phyloP scores from a whole-genome alignment of 2,888 invertebrate genomes.

The Andrena bucephala region DNA sequence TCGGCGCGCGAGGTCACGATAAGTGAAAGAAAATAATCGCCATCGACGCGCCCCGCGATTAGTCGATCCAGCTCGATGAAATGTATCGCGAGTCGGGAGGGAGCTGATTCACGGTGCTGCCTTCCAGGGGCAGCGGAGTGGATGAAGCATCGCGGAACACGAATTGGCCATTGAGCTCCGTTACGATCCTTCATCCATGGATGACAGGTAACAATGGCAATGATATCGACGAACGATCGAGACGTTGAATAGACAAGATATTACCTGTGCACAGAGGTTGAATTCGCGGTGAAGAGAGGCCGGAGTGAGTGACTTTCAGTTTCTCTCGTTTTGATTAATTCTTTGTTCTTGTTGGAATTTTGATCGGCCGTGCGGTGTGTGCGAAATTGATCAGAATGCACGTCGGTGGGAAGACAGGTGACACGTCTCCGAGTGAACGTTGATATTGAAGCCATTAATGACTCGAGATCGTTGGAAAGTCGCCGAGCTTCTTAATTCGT shows the following conservation, averaged over 20 bases:
- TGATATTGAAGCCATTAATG: conserved; percentile 48
- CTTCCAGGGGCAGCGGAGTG: background rate
- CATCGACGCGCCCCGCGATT: conserved; percentile 20
- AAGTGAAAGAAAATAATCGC: conserved; percentile 32
- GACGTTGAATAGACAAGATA: background rate
- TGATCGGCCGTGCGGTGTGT: background rate
- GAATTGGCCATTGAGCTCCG: background rate
- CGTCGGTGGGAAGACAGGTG: background rate
- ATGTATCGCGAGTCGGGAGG: conserved; percentile 12
- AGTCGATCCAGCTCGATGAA: conserved; percentile 30
- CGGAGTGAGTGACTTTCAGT: background rate
- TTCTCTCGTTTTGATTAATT: background rate
- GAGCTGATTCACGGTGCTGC: conserved; percentile 13
- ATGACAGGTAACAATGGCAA: background rate
- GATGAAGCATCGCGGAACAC: no score
- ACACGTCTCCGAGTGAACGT: background rate
- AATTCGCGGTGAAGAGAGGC: background rate
- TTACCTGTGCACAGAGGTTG: background rate
- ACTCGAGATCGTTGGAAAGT: conserved; percentile 51
- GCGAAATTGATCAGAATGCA: background rate
- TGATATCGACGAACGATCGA: background rate
- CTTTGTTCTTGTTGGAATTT: background rate
- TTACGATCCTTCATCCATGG: background rate
- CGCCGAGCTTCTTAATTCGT: conserved; percentile 45
- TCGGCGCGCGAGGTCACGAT: conserved; percentile 49